Evolutionary conservation across 1,140 invertebrate genomes (phyloP).

Genomic region (Agrilus planipennis): DNA sequence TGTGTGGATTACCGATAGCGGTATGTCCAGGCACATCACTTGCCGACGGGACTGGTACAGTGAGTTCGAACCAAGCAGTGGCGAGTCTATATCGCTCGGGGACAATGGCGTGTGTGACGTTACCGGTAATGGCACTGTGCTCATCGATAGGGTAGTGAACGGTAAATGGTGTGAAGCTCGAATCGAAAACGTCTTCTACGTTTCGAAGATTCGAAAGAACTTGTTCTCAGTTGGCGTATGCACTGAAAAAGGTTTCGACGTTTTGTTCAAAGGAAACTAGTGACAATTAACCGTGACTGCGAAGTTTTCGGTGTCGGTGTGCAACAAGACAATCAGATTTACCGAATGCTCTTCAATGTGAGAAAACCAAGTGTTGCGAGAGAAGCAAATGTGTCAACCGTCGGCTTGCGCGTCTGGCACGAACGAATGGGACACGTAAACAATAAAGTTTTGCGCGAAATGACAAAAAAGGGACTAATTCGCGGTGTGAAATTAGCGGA

Average conservation of each 20-base stretch:
- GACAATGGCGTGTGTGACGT: neutral
- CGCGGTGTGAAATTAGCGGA: slow-evolving; percentile 6
- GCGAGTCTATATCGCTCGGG: neutral
- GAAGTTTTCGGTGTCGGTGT: too few relatives aligned
- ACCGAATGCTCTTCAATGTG: too few relatives aligned
- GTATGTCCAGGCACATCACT: too few relatives aligned
- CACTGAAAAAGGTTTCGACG: slow-evolving; percentile 6
- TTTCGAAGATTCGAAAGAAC: slow-evolving; percentile 7
- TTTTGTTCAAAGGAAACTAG: slow-evolving; percentile 6
- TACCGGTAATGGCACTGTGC: neutral
- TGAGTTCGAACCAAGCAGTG: neutral
- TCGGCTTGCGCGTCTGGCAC: slow-evolving; percentile 28
- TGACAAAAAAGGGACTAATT: slow-evolving; percentile 23
- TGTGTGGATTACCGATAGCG: too few relatives aligned
- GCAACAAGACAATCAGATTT: too few relatives aligned
- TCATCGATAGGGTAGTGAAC: slow-evolving; percentile 2
- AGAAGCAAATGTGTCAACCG: slow-evolving; percentile 4
- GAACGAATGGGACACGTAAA: slow-evolving; percentile 33
- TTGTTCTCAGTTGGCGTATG: slow-evolving; percentile 6
- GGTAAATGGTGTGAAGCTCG: slow-evolving; percentile 7
- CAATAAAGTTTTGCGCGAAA: slow-evolving; percentile 25
- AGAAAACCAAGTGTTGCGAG: too few relatives aligned
- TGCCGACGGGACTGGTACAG: too few relatives aligned
- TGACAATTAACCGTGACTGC: too few relatives aligned
- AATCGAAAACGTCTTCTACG: slow-evolving; percentile 8